Evolutionary conservation across 2,113 vertebrate species (phyloP).

Genomic region (Pogonocichla stellata): DNA sequence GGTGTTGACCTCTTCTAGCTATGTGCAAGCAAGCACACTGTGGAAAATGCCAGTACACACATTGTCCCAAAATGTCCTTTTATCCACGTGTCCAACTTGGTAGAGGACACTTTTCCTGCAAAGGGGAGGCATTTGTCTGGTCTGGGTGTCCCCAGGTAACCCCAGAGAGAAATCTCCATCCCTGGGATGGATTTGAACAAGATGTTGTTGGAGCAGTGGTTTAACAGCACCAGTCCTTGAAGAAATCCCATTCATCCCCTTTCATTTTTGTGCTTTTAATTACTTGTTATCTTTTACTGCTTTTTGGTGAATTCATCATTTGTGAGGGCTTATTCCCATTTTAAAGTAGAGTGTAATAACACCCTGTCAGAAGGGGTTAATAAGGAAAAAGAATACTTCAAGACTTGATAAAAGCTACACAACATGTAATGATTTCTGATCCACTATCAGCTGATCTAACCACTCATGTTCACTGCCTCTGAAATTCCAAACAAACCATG

Average conservation of each 20-base stretch:
- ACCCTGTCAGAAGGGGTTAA: neutral
- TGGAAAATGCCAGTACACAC: neutral
- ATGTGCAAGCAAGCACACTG: neutral
- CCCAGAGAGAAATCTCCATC: neutral
- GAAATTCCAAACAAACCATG: conserved; percentile 1
- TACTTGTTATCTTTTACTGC: neutral
- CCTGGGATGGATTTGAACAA: neutral
- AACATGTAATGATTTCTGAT: neutral
- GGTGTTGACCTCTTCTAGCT: neutral
- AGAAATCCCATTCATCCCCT: neutral
- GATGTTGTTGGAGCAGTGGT: neutral
- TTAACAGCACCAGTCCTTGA: neutral
- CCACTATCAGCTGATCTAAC: neutral
- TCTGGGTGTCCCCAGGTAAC: neutral
- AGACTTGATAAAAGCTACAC: neutral
- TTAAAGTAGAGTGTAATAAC: neutral
- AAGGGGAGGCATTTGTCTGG: neutral
- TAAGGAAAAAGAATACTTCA: neutral
- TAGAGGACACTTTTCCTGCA: neutral
- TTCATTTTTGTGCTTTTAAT: neutral
- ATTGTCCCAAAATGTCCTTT: neutral
- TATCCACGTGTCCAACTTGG: fast-evolving
- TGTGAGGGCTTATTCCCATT: neutral
- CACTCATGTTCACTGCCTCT: neutral
- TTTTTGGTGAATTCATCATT: neutral